Evolutionary conservation across 2,113 vertebrate genomes (phyloP).

Genomic region (Empidonax traillii): DNA sequence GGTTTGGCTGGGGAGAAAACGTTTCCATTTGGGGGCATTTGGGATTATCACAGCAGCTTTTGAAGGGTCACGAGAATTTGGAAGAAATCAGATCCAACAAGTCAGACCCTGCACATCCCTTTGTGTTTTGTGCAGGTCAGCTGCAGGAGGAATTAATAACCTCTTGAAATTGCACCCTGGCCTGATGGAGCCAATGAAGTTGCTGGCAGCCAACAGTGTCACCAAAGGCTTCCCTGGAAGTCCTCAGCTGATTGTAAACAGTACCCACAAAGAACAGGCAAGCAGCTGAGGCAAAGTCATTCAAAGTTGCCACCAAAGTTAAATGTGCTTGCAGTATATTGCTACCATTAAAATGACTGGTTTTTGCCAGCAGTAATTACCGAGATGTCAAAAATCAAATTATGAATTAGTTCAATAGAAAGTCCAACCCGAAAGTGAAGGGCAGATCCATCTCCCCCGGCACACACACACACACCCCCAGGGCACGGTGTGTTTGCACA

Average conservation of each 20-base stretch:
- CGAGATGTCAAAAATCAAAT: conserved; percentile 12
- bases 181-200: background rate
- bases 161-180: background rate
- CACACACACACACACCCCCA: accelerated
- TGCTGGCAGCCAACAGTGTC: background rate
- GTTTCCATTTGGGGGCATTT: background rate
- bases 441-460: background rate
- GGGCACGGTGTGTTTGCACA: accelerated
- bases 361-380: conserved; percentile 16
- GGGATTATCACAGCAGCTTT: background rate
- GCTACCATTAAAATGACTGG: background rate
- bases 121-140: background rate
- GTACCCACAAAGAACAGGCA: background rate
- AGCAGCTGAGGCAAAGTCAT: background rate
- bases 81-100: background rate
- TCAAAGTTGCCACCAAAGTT: background rate
- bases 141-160: background rate
- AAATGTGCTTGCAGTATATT: background rate
- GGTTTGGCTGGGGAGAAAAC: background rate
- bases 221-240: background rate
- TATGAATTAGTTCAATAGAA: background rate
- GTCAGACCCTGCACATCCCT: accelerated
- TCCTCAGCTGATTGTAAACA: background rate
- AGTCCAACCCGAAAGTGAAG: background rate
- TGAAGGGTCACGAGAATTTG: background rate